Evolutionary conservation across 2,888 invertebrate genomes (phyloP), one percentile per base, ranked within the genome.

Genomic region (Eupithecia abbreviata): DNA sequence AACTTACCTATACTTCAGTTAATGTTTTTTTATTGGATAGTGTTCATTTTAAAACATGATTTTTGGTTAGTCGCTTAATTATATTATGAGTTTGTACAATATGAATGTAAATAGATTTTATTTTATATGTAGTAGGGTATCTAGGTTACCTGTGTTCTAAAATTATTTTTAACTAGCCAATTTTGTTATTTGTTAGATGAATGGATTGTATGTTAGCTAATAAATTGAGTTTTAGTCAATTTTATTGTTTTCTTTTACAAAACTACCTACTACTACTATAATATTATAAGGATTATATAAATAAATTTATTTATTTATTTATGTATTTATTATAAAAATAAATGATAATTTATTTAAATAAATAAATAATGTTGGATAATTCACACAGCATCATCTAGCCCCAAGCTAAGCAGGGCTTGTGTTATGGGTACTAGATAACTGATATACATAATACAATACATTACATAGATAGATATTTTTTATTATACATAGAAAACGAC

Each of bases 131-230:
- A 30, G 30, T 30, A 47, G 4, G 4, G 1, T 68, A 47, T 5
- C 15, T 15, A 30, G 30, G 30, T 30, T 45, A 68, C n/a, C 45
- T 18, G 47, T 69, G 30, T 70, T 75, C 49, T 51, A 66, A 62
- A 30, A 49, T 41, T 71, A 68, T 84, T 82, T 90, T 71, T 55
- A 70, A 90, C 89, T 91, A 91, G 91, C 82, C 85, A 91, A 90
- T 91, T 90, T 80, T 90, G 91, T 91, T 91, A 91, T 90, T 88
- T 91, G 88, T 92, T 91, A 89, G 87, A 84, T 86, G 84, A 87
- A 89, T 90, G 85, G 86, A 71, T 81, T 77, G 86, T 88, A 86
- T 89, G 89, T 89, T 84, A 84, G 83, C 82, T 87, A 90, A 89
- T 90, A 89, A 90, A 78, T 69, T 76, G 66, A 58, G 74, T 47